These are phyloP conservation scores for Chrysotoxum bicinctum DNA, from an alignment of 2,888 invertebrate species.

Conservation along the genomic window DNA sequence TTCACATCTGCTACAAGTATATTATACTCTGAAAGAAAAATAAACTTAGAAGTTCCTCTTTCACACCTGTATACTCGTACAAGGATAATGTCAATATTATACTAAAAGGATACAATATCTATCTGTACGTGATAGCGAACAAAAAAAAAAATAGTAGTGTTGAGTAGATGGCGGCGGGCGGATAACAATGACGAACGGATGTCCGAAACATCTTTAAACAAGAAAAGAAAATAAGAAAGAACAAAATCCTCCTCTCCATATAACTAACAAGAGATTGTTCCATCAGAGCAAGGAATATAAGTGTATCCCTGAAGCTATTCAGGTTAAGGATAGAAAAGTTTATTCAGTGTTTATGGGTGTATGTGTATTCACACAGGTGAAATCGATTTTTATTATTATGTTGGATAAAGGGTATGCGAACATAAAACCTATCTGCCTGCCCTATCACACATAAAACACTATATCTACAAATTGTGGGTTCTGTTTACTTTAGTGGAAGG, in stretches of 20 bases:
- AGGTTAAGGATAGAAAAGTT: conserved; percentile 1
- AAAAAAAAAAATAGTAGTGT: conserved; percentile 21
- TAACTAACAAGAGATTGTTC: conserved; percentile 39
- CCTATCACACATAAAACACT: conserved; percentile 21
- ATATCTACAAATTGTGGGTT: not conserved
- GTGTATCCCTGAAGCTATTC: conserved; percentile 1
- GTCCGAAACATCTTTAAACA: conserved; percentile 59
- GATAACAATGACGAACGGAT: conserved; percentile 48
- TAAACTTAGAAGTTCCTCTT: conserved; percentile 6
- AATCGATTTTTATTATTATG: conserved; percentile 46
- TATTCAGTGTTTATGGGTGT: not conserved
- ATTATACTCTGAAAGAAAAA: not conserved
- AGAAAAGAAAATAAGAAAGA: not conserved
- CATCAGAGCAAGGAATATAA: not conserved
- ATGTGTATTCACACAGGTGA: conserved; percentile 19
- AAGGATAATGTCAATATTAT: conserved; percentile 33
- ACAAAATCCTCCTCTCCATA: not conserved
- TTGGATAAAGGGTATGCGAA: not conserved
- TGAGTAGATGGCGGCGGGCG: conserved; percentile 1
- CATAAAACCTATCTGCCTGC: conserved; percentile 1
- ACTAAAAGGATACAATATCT: not conserved
- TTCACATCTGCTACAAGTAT: not conserved
- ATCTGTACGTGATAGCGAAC: not conserved
- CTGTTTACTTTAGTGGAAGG: conserved; percentile 29
- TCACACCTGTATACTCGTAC: conserved; percentile 27